Conservation (phyloP, 2,113 vertebrate genomes). For the Promerops cafer region DNA sequence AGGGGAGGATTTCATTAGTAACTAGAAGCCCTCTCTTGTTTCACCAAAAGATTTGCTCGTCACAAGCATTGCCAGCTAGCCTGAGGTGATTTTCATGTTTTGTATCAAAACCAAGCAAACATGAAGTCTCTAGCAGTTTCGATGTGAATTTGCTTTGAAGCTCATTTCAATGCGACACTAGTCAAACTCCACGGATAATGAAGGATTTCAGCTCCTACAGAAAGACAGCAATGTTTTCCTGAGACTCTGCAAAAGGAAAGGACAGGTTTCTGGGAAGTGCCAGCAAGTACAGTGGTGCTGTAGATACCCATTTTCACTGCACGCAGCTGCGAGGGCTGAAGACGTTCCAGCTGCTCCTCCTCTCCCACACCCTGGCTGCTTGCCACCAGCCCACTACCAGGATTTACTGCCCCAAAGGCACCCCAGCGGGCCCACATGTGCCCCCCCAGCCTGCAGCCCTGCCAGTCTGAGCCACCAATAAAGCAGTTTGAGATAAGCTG, state of each 20-base stretch:
- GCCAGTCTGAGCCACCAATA: background rate
- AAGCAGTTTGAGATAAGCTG: background rate
- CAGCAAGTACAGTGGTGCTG: background rate
- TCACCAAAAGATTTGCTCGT: conserved; percentile 3
- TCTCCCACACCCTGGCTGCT: background rate
- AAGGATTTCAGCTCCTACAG: background rate
- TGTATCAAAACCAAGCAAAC: conserved; percentile 43
- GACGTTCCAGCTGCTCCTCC: background rate
- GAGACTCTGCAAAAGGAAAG: background rate
- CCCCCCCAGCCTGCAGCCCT: background rate
- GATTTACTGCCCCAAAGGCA: background rate
- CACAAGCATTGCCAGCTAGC: conserved; percentile 33
- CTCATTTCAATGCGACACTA: background rate
- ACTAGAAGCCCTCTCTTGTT: conserved; percentile 25
- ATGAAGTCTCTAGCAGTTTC: conserved; percentile 17
- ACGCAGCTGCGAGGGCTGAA: background rate
- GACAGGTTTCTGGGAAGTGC: background rate
- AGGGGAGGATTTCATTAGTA: background rate
- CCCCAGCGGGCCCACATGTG: fast-evolving
- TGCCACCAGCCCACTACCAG: background rate
- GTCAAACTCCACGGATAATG: background rate
- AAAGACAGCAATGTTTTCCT: background rate
- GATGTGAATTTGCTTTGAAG: background rate
- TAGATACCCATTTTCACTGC: fast-evolving
- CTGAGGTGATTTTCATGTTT: conserved; percentile 26